Evolutionary conservation across 2,113 vertebrate genomes (phyloP), one percentile per base, ranked within the genome.

Genomic region (Cheilinus undulatus): DNA sequence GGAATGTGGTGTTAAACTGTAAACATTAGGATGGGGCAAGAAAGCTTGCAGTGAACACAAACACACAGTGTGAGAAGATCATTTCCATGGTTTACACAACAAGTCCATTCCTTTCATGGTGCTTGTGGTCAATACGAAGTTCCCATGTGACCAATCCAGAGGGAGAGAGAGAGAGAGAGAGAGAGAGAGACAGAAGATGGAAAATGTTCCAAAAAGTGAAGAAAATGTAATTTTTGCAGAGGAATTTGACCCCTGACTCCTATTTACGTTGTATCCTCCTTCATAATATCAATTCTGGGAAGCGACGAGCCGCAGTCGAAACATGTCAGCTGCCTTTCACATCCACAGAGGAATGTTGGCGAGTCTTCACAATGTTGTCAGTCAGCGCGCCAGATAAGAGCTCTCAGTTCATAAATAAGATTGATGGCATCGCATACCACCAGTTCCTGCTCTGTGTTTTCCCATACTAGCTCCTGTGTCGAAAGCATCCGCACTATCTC

Each of bases 301-400:
- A 86, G n/a, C 10, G 19, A 50, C 32, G 73, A 82, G 43, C n/a
- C n/a, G 7, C 52, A 63, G 86, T 90, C 51, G 45, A 86, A 90
- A 92, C 86, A 91, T 87, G 89, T 89, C 86, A 80, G 79, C 85
- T 80, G 75, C 80, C 86, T 85, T 88, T 89, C 82, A 84, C 81
- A 84, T 91, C 66, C 65, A 15, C 82, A 15, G 51, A 91, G 84
- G 91, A 93, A 93, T 93, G 89, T 86, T 92, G 92, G 91, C 87
- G 15, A 40, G 40, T 52, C 60, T 64, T 92, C 77, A 85, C 74
- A 76, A 73, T 87, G 80, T 73, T 90, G 85, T 91, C 88, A 86
- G 79, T 86, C 73, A 80, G 54, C 59, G 8, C 11, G 23, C 65
- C 61, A 88, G 88, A 91, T 90, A 91, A 90, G 86, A 76, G 38